Conservation (phyloP, 35 echinoderm and acorn worm species). For the Apostichopus parvimensis region DNA sequence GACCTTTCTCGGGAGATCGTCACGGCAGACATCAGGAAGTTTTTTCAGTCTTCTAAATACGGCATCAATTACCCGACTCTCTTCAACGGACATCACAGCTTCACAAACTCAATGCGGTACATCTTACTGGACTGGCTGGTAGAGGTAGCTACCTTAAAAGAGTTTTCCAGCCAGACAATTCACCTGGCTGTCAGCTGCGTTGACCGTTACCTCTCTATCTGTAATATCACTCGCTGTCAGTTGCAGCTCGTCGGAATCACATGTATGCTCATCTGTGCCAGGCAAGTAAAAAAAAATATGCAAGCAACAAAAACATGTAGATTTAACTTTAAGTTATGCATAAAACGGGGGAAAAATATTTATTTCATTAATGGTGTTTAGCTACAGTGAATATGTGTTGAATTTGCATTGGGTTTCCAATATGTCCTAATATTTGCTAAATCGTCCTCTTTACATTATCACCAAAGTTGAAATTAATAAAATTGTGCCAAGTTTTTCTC, state of each 20-base stretch:
- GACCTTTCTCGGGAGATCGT: constrained; percentile 57
- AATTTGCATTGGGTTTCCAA: no score
- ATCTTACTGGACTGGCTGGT: constrained; percentile 96
- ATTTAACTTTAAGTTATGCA: no score
- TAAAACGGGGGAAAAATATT: no score
- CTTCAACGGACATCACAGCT: constrained; percentile 63
- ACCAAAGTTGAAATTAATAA: no score
- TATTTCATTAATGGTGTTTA: no score
- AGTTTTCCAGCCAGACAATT: constrained; percentile 72
- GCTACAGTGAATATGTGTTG: no score
- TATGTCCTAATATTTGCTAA: no score
- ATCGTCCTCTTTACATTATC: no score
- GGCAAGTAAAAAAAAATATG: constrained; percentile 38
- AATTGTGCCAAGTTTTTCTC: no score
- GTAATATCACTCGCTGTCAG: constrained; percentile 66
- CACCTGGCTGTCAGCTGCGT: constrained; percentile 78
- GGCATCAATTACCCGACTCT: constrained; percentile 61
- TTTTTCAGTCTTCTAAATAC: constrained; percentile 64
- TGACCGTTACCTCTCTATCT: constrained; percentile 79
- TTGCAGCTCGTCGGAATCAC: constrained; percentile 90
- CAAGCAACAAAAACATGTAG: neutral
- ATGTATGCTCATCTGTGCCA: constrained; percentile 88
- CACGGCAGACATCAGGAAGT: constrained; percentile 54
- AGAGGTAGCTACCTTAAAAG: constrained; percentile 87
- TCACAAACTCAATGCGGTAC: constrained; percentile 89